phyloP scores from a whole-genome alignment of 1,140 invertebrate species.

The Diploscapter pachys region DNA sequence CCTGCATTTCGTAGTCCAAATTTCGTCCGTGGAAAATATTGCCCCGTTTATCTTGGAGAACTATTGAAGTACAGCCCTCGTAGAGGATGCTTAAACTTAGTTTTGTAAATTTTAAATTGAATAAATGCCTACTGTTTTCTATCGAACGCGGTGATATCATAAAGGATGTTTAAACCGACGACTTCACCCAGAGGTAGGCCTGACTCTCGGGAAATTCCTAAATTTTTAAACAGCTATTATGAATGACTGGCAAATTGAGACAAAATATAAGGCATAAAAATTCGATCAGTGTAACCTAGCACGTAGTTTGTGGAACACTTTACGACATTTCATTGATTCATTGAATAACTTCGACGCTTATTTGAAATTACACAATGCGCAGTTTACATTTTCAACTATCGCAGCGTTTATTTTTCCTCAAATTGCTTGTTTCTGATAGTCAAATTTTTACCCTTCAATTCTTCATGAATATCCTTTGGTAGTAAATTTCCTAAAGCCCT shows the following conservation, averaged over 20 bases:
- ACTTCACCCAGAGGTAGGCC: constrained; percentile 43
- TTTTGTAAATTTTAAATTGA: neutral
- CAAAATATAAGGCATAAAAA: neutral
- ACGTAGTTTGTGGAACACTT: neutral
- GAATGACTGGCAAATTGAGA: neutral
- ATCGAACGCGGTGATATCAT: constrained; percentile 45
- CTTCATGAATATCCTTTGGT: constrained; percentile 3
- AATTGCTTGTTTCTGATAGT: neutral
- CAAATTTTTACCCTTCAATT: constrained; percentile 14
- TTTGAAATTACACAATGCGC: neutral
- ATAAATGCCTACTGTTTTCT: constrained; percentile 28
- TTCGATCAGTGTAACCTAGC: neutral
- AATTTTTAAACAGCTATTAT: neutral
- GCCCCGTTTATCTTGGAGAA: constrained; percentile 62
- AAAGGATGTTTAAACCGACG: constrained; percentile 45
- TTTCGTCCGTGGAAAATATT: constrained; percentile 64
- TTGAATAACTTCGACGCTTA: neutral
- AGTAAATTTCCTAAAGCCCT: constrained; percentile 9
- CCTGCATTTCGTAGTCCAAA: constrained; percentile 65
- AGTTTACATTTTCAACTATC: neutral
- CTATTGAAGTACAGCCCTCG: constrained; percentile 66
- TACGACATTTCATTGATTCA: neutral
- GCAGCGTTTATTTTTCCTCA: neutral
- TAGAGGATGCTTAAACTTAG: constrained; percentile 26
- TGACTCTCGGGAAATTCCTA: constrained; percentile 25